phyloP scores from a whole-genome alignment of 1,140 invertebrate species.

The Whitmania pigra region DNA sequence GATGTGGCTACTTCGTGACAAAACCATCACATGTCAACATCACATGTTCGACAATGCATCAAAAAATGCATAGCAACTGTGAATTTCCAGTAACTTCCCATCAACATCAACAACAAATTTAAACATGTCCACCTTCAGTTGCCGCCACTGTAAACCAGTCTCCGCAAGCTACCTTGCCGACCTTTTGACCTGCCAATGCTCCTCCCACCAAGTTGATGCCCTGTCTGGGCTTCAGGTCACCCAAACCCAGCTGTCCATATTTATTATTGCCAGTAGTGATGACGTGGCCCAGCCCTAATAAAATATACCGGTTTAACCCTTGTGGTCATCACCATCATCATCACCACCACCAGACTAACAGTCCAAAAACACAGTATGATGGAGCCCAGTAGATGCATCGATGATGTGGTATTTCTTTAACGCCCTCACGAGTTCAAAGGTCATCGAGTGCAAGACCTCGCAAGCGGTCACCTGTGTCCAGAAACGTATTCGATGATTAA shows the following conservation, averaged over 20 bases:
- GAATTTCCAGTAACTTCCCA: background rate
- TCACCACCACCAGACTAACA: slow-evolving; percentile 29
- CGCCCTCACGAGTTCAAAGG: slow-evolving; percentile 36
- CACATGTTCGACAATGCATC: background rate
- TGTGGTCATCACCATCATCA: background rate
- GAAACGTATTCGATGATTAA: too few species aligned
- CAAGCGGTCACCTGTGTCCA: slow-evolving; percentile 33
- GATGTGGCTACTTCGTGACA: too few species aligned
- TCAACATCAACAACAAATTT: background rate
- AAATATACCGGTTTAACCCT: background rate
- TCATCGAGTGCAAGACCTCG: slow-evolving; percentile 37
- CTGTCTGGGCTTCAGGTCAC: slow-evolving; percentile 43
- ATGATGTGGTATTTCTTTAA: slow-evolving; percentile 40
- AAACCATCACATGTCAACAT: too few species aligned
- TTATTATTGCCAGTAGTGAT: slow-evolving; percentile 57
- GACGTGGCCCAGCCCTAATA: slow-evolving; percentile 50
- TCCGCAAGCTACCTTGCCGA: slow-evolving; percentile 47
- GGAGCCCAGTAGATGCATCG: slow-evolving; percentile 47
- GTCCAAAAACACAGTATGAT: slow-evolving; percentile 51
- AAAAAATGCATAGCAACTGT: background rate
- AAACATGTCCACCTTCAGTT: slow-evolving; percentile 42
- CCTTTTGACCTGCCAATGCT: slow-evolving; percentile 36
- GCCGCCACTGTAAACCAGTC: slow-evolving; percentile 55
- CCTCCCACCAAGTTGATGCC: slow-evolving; percentile 48
- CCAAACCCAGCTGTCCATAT: slow-evolving; percentile 51